Conservation (phyloP, 2,888 invertebrate genomes). For the Acronicta alni region DNA sequence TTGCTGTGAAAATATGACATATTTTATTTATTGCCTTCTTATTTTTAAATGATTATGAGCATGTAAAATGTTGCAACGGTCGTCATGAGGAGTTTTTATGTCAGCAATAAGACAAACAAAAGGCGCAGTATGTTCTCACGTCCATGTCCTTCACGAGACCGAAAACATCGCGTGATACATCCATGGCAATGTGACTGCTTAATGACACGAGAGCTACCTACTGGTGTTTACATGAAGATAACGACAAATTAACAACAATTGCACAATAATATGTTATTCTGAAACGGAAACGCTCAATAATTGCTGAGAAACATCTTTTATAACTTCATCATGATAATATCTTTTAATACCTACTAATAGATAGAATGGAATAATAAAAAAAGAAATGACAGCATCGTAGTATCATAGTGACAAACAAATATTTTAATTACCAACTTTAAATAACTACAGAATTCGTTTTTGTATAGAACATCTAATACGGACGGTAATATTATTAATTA, state of each 20-base stretch:
- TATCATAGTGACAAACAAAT: background rate
- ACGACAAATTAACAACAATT: conserved; percentile 51
- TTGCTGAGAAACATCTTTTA: conserved; percentile 38
- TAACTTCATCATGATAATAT: conserved; percentile 30
- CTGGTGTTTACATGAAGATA: conserved; percentile 52
- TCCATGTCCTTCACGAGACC: conserved; percentile 44
- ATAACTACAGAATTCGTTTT: background rate
- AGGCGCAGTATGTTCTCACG: conserved; percentile 45
- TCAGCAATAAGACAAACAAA: conserved; percentile 50
- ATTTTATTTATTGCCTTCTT: conserved; percentile 8
- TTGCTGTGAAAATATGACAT: conserved; percentile 8
- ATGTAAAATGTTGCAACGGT: conserved; percentile 35
- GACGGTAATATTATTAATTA: background rate
- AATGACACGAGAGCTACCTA: conserved; percentile 43
- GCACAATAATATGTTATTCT: conserved; percentile 58
- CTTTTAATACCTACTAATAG: conserved; percentile 22
- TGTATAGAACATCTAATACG: background rate
- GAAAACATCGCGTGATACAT: conserved; percentile 57
- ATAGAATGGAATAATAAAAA: conserved; percentile 7
- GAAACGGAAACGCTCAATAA: conserved; percentile 38
- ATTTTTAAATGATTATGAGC: conserved; percentile 10
- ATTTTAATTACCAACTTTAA: background rate
- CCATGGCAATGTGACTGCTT: conserved; percentile 62
- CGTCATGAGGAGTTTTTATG: conserved; percentile 27
- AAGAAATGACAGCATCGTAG: conserved; percentile 1